Evolutionary conservation across 2,888 invertebrate species (phyloP), one percentile per base, ranked within the genome.

Genomic region (Lepidonotus clava): DNA sequence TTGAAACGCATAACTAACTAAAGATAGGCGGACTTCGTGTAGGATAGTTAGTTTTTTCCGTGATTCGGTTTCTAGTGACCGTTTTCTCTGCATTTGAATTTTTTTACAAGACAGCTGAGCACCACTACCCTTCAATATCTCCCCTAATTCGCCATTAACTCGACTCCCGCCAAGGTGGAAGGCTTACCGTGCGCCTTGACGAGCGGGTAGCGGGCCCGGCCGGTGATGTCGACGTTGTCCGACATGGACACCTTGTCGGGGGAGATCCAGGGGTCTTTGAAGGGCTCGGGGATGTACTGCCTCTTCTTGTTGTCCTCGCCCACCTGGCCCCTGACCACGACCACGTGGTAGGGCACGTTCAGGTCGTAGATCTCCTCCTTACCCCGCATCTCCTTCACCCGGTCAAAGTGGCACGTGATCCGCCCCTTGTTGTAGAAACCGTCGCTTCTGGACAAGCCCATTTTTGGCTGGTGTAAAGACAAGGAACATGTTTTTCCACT

Each of bases 101-200:
- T n/a, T n/a, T n/a, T n/a, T n/a, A n/a, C n/a, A n/a, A n/a, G n/a
- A n/a, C n/a, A n/a, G n/a, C n/a, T n/a, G n/a, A n/a, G n/a, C n/a
- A n/a, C n/a, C n/a, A n/a, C n/a, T n/a, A n/a, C n/a, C n/a, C n/a
- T n/a, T n/a, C n/a, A n/a, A n/a, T n/a, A n/a, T n/a, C n/a, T n/a
- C n/a, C n/a, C n/a, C n/a, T n/a, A n/a, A n/a, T n/a, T n/a, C n/a
- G n/a, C n/a, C n/a, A n/a, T n/a, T n/a, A n/a, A n/a, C n/a, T n/a
- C n/a, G n/a, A n/a, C n/a, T n/a, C n/a, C n/a, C n/a, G n/a, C n/a
- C n/a, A n/a, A n/a, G n/a, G n/a, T n/a, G n/a, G n/a, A n/a, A n/a
- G n/a, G 88, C 92, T 90, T 85, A 94, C 94, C 93, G 89, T 94
- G 94, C 66, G 92, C 92, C 88, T 93, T 94, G 83, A 93, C 93